These are phyloP conservation scores for Bagarius yarrelli DNA, from an alignment of 2,113 vertebrate species.

Conservation along the genomic window DNA sequence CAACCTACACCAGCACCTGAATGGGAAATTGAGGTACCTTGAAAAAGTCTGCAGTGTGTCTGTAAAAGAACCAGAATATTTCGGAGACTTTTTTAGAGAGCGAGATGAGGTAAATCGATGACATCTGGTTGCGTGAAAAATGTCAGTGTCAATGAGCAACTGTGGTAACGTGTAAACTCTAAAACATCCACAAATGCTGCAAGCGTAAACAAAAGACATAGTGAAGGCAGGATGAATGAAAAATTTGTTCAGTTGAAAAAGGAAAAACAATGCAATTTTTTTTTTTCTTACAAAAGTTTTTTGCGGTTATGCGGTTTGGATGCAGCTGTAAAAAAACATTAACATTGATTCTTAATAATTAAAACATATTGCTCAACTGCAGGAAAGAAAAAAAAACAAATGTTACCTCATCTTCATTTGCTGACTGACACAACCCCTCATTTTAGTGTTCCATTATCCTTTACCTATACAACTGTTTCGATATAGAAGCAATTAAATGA, in stretches of 20 bases:
- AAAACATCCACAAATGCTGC: constrained; percentile 2
- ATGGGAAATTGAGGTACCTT: background rate
- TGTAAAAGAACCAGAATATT: background rate
- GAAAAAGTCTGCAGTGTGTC: background rate
- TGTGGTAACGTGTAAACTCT: background rate
- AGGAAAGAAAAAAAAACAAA: constrained; percentile 48
- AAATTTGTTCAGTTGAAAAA: background rate
- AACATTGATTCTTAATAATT: constrained; percentile 58
- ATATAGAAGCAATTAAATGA: constrained; percentile 27
- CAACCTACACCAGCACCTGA: background rate
- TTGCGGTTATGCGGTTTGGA: constrained; percentile 1
- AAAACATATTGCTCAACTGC: constrained; percentile 42
- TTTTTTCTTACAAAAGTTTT: constrained; percentile 6
- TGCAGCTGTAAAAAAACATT: constrained; percentile 42
- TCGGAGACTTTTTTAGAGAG: background rate
- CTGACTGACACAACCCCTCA: constrained; percentile 24
- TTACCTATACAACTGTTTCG: constrained; percentile 14
- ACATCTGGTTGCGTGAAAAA: background rate
- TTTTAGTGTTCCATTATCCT: constrained; percentile 2
- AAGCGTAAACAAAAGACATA: constrained; percentile 31
- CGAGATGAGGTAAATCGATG: constrained; percentile 3
- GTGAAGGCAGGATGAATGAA: background rate
- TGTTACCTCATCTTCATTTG: constrained; percentile 46
- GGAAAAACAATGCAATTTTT: background rate
- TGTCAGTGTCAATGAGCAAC: constrained; percentile 13